These are phyloP conservation scores for Lerema accius DNA, from an alignment of 1,140 invertebrate species.

Conservation along the genomic window DNA sequence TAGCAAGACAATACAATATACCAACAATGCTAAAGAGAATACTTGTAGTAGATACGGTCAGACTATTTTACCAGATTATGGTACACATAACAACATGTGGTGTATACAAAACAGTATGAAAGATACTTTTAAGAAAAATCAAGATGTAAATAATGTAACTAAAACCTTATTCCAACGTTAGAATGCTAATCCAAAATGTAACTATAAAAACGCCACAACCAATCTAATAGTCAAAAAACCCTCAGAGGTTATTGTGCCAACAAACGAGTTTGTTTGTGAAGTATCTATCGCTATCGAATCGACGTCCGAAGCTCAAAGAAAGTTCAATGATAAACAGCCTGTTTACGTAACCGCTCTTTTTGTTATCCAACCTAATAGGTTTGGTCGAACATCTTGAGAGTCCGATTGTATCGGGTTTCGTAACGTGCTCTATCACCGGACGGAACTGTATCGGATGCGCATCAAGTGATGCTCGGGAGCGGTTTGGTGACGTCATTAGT, in stretches of 20 bases:
- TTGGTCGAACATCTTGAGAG: constrained; percentile 68
- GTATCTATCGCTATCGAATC: constrained; percentile 16
- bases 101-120: no score
- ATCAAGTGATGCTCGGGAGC: constrained; percentile 38
- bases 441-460: constrained; percentile 48
- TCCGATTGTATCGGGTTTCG: constrained; percentile 65
- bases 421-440: constrained; percentile 63
- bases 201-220: constrained; percentile 1
- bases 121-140: no score
- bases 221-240: constrained; percentile 2
- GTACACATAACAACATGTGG: no score
- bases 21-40: no score
- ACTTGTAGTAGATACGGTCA: no score
- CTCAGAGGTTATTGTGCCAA: constrained; percentile 10
- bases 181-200: neutral
- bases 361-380: constrained; percentile 53
- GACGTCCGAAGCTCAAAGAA: constrained; percentile 18
- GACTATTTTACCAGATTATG: no score
- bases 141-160: no score
- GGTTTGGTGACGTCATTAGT: constrained; percentile 8
- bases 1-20: no score
- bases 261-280: constrained; percentile 25
- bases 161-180: neutral
- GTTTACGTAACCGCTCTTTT: constrained; percentile 64
- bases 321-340: constrained; percentile 40